A percentile compares a stretch with the other conserved stretches of the same genome.
These are phyloP conservation scores for Calephelis virginiensis DNA, from an alignment of 1,140 invertebrate species.

Conservation along the genomic window DNA sequence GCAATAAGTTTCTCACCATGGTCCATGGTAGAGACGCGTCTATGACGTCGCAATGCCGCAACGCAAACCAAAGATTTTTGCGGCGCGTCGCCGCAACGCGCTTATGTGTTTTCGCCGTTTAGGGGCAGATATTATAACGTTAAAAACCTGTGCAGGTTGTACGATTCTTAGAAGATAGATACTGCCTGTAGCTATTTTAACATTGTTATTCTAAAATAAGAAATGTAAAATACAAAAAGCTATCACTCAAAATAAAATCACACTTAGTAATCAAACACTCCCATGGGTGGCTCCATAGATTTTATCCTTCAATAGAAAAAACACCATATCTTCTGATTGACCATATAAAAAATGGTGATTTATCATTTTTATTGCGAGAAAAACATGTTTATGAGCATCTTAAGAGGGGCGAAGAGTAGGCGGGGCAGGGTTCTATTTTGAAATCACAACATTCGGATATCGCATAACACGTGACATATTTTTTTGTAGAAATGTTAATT, in stretches of 20 bases:
- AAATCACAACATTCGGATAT: neutral
- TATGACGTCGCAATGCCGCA: too few relatives aligned
- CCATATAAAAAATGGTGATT: constrained; percentile 76
- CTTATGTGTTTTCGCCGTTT: too few relatives aligned
- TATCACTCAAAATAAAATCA: constrained; percentile 59
- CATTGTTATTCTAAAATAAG: too few relatives aligned
- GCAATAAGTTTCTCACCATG: too few relatives aligned
- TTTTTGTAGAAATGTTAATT: neutral
- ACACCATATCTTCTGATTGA: constrained; percentile 70
- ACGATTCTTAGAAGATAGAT: too few relatives aligned
- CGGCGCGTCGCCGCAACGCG: too few relatives aligned
- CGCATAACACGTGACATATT: neutral
- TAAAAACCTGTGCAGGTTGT: too few relatives aligned
- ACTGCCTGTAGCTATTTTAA: too few relatives aligned
- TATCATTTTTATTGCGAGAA: constrained; percentile 76
- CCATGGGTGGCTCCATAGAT: constrained; percentile 51
- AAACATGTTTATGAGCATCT: constrained; percentile 77
- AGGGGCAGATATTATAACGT: too few relatives aligned
- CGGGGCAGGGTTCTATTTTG: constrained; percentile 35
- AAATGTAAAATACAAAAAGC: constrained; percentile 21
- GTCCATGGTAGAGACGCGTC: too few relatives aligned
- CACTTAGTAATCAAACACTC: constrained; percentile 40
- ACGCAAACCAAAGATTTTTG: too few relatives aligned
- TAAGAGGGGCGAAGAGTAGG: constrained; percentile 55
- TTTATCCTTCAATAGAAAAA: constrained; percentile 64